Evolutionary conservation across 1,140 invertebrate species (phyloP).

Genomic region (Andricus grossulariae): DNA sequence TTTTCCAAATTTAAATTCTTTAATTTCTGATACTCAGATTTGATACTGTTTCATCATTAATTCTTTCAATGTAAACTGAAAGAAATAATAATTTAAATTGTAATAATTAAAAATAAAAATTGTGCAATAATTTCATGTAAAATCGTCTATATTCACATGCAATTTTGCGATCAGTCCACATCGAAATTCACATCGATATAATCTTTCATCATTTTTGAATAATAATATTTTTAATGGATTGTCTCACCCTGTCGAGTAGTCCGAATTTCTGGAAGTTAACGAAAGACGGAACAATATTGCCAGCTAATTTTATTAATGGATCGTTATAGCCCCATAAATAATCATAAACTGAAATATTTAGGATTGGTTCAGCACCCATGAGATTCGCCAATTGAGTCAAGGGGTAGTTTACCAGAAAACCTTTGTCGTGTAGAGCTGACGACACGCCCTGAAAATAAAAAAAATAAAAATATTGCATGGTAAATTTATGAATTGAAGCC

Average conservation of each 20-base stretch:
- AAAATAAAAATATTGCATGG: conserved; percentile 35
- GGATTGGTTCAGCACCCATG: conserved; percentile 82
- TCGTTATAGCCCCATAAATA: conserved; percentile 93
- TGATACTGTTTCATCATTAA: no score
- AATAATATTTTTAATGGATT: background rate
- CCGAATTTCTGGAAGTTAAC: conserved; percentile 87
- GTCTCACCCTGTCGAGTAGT: conserved; percentile 86
- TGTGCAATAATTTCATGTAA: background rate
- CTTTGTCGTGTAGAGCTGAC: conserved; percentile 77
- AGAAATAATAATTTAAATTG: no score
- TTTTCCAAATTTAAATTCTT: no score
- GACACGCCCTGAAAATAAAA: conserved; percentile 77
- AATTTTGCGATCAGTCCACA: background rate
- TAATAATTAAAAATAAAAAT: background rate
- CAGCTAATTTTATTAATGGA: conserved; percentile 81
- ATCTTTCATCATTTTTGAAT: background rate
- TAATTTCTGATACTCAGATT: no score
- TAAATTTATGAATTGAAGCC: background rate
- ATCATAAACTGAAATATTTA: conserved; percentile 83
- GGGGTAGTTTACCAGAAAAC: conserved; percentile 80
- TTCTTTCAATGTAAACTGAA: no score
- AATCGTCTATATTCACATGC: background rate
- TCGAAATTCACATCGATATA: background rate
- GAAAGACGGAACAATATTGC: conserved; percentile 82
- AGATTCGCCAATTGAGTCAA: conserved; percentile 79